Base-by-base conservation (phyloP, 1,140 invertebrate genomes). In the Drosophila rhopaloa region DNA sequence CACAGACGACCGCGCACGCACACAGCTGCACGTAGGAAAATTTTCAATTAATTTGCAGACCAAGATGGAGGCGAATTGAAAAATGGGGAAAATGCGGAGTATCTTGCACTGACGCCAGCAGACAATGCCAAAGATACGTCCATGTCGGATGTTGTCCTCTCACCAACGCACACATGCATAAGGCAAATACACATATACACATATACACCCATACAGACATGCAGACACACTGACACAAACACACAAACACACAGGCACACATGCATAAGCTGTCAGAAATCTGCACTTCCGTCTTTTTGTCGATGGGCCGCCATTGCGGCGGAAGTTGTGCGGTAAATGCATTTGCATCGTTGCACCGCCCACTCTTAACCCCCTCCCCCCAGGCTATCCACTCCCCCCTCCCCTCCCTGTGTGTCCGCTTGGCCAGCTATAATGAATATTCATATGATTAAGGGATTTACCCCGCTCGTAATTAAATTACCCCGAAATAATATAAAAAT, bases 401-500 rank as follows among this genome's bases (percentile, higher is more conserved):
- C n/a, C 11, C 24, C 32, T 19, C 8, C n/a, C 40, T 51, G 47
- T 62, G 61, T 78, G 70, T 53, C n/a, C 65, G 73, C 67, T 43
- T 53, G 83, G 62, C 41, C 84, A 67, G 78, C 57, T 61, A 77
- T 89, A 89, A 88, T 88, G 84, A 88, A 88, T 83, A 89, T 88
- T 83, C 72, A 83, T 88, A 80, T 88, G 76, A 88, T 88, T 88
- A 88, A 88, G 60, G 79, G 79, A 83, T 88, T 88, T 80, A 66
- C 55, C 35, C 72, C 41, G 47, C 71, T 79, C 50, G 63, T 89
- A 89, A 88, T 88, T 89, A 71, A 83, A 88, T 88, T 88, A 88
- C 71, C 68, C 44, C 43, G 24, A 48, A 56, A 71, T 44, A 71
- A 43, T 67, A 53, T 62, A 27, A 51, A 66, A 66, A 66, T 66